Evolutionary conservation across 2,888 invertebrate genomes (phyloP).

Genomic region (Ornithoptera alexandrae): DNA sequence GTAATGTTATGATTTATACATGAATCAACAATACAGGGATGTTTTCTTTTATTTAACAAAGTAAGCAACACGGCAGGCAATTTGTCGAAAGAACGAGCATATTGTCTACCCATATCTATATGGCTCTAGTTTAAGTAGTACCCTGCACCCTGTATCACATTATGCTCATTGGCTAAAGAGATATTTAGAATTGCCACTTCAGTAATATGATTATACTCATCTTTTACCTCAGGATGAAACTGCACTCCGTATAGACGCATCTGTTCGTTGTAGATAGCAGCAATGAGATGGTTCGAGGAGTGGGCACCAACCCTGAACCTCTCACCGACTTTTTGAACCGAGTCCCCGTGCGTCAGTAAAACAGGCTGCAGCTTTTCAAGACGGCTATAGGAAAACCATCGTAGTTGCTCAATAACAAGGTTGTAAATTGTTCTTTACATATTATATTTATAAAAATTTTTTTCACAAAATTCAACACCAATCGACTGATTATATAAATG

Average conservation of each 20-base stretch:
- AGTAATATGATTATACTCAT: too few species aligned
- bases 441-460: background rate
- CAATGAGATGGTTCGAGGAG: slow-evolving; percentile 88
- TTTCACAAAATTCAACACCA: too few species aligned
- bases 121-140: too few species aligned
- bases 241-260: slow-evolving; percentile 96
- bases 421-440: background rate
- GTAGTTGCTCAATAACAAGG: background rate
- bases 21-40: too few species aligned
- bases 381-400: slow-evolving; percentile 80
- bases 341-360: slow-evolving; percentile 98
- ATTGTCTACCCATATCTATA: too few species aligned
- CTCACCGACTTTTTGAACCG: slow-evolving; percentile 94
- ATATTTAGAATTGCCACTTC: too few species aligned
- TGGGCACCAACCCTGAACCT: slow-evolving; percentile 92
- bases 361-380: slow-evolving; percentile 93
- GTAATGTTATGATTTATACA: too few species aligned
- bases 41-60: too few species aligned
- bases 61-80: too few species aligned
- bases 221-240: slow-evolving; percentile 95
- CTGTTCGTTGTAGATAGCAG: slow-evolving; percentile 95
- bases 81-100: too few species aligned
- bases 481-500: too few species aligned
- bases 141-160: too few species aligned
- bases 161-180: background rate